Conservation (phyloP, 2,888 invertebrate species). For the Drosophila gaucha region DNA sequence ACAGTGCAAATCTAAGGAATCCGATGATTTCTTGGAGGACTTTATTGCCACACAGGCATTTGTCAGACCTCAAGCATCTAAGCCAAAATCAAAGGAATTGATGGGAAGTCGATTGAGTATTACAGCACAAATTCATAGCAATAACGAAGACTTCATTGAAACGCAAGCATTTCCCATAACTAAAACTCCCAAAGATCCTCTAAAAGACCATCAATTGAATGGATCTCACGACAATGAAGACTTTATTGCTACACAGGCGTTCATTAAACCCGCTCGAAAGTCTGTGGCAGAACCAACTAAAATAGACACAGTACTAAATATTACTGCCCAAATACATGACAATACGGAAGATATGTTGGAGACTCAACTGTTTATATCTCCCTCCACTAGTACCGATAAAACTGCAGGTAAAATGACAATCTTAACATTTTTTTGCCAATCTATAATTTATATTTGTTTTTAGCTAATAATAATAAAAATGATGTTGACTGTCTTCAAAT, state of each 20-base stretch:
- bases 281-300: neutral
- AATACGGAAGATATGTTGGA: slow-evolving; percentile 31
- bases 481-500: neutral
- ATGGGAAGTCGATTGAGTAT: slow-evolving; percentile 6
- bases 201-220: neutral
- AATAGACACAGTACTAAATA: neutral
- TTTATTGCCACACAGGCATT: slow-evolving; percentile 33
- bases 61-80: neutral
- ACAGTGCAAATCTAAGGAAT: neutral
- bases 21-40: slow-evolving; percentile 19
- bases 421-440: neutral
- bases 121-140: slow-evolving; percentile 16
- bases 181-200: neutral
- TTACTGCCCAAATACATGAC: neutral
- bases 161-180: neutral
- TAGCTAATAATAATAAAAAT: slow-evolving; percentile 12
- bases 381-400: neutral
- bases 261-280: neutral
- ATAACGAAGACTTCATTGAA: slow-evolving; percentile 17
- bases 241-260: slow-evolving; percentile 27
- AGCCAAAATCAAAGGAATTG: neutral
- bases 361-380: slow-evolving; percentile 34
- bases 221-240: slow-evolving; percentile 18
- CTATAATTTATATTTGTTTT: too few relatives aligned
- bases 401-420: slow-evolving; percentile 17